Evolutionary conservation across 1,140 invertebrate genomes (phyloP).

Genomic region (Lordiphosa collinella): DNA sequence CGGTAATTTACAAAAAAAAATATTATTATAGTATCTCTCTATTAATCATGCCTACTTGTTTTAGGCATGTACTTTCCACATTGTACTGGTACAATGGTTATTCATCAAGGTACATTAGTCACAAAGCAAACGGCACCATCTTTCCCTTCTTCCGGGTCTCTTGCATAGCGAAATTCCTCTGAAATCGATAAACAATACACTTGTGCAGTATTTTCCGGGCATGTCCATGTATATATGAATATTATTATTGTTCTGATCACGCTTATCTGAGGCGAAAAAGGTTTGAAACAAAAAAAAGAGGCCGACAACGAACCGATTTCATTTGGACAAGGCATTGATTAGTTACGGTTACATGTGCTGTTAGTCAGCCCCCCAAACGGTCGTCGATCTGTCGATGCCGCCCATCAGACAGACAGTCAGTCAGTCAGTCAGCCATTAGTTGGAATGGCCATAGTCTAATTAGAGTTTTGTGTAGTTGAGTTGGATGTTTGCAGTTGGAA

Average conservation of each 20-base stretch:
- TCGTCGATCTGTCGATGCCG: slow-evolving; percentile 13
- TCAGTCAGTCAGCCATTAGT: slow-evolving; percentile 24
- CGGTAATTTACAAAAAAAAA: no score
- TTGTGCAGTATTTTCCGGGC: slow-evolving; percentile 7
- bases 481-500: slow-evolving; percentile 38
- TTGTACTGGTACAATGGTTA: no score
- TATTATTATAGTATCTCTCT: no score
- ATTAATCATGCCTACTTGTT: no score
- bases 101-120: no score
- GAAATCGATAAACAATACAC: slow-evolving; percentile 14
- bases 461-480: slow-evolving; percentile 33
- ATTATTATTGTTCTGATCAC: slow-evolving; percentile 10
- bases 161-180: slow-evolving; percentile 3
- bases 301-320: not conserved
- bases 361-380: slow-evolving; percentile 22
- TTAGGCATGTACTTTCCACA: no score
- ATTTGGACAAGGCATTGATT: slow-evolving; percentile 2
- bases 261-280: no score
- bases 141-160: no score
- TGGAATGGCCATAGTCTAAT: slow-evolving; percentile 41
- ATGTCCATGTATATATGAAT: not conserved
- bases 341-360: slow-evolving; percentile 16
- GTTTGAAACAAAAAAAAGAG: not conserved
- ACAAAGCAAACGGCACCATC: no score
- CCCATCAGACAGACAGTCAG: not conserved